Evolutionary conservation across 2,797 vertebrate genomes (phyloP), one percentile per base, ranked within the genome.

Genomic region (Crenichthys baileyi): DNA sequence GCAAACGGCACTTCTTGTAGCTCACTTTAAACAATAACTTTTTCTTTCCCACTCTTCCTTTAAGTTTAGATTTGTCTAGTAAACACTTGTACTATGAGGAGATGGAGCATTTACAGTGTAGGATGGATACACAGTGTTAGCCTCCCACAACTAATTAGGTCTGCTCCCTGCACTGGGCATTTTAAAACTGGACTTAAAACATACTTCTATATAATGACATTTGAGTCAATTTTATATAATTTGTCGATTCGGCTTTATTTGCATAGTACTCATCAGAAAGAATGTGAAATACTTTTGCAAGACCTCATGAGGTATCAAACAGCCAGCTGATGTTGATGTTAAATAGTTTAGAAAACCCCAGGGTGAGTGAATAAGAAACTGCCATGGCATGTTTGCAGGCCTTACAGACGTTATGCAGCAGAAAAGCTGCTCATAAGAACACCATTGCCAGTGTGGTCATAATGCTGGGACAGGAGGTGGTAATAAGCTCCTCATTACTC

Each of bases 301-400:
- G 39, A 22, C 36, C 41, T 67, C 36, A 65, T 53, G 24, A 5
- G 18, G 50, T 16, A 51, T 15, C 50, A 53, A 53, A 7, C 51
- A 53, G 18, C 18, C 16, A 53, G 20, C 16, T 55, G 53, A 0
- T 56, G 55, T 24, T n/a, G 22, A n/a, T 44, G 22, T 53, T n/a
- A 22, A 79, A 31, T 24, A 82, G 63, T 81, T 79, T 31, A 75
- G 20, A 87, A 72, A 68, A 86, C 58, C 60, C 44, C 78, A 71
- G 71, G 44, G 78, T 85, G 82, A 87, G 26, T 78, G 51, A 36
- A 3, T 72, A 41, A 51, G 12, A 24, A 56, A 7, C 51, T 71
- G 31, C 60, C 60, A 73, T 65, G 76, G 31, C 29, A 79, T 39
- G 2, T 16, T 50, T 76, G 39, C n/a, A 74, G 70, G 65, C 41